Percentiles rank a stretch among this genome's conserved stretches.
Evolutionary conservation across 2,113 vertebrate species (phyloP).

Genomic region (Actenoides lindsayi): DNA sequence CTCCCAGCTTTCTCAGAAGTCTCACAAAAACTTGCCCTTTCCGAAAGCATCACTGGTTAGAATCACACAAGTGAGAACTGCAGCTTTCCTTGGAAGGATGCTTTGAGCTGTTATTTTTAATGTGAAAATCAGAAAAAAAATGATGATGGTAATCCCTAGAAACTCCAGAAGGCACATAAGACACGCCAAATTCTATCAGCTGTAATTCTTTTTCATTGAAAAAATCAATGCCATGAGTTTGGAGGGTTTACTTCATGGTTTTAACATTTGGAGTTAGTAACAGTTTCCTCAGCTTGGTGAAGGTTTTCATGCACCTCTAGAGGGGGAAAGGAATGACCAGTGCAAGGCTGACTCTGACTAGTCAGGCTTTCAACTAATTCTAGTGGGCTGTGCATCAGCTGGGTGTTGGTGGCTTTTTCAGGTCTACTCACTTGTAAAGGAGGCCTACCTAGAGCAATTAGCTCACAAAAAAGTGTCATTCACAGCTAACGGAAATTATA

Average conservation of each 20-base stretch:
- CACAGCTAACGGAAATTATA: neutral
- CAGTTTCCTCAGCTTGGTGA: neutral
- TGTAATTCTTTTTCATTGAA: neutral
- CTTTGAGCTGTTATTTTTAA: neutral
- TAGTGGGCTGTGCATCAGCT: neutral
- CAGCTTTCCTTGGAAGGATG: neutral
- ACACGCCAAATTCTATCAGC: neutral
- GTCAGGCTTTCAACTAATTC: neutral
- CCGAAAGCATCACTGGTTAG: neutral
- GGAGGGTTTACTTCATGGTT: neutral
- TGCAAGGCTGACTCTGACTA: neutral
- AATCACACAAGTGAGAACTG: neutral
- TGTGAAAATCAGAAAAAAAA: neutral
- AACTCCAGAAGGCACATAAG: neutral
- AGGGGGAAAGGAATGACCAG: neutral
- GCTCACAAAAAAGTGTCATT: neutral
- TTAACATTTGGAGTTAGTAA: neutral
- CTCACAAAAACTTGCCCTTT: neutral
- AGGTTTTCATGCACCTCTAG: neutral
- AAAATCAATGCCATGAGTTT: neutral
- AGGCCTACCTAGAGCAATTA: neutral
- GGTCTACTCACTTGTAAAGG: neutral
- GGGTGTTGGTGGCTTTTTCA: neutral
- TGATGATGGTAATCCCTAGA: neutral
- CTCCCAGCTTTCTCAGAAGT: neutral